Conservation (phyloP, 2,113 vertebrate species). For the Cavia porcellus region DNA sequence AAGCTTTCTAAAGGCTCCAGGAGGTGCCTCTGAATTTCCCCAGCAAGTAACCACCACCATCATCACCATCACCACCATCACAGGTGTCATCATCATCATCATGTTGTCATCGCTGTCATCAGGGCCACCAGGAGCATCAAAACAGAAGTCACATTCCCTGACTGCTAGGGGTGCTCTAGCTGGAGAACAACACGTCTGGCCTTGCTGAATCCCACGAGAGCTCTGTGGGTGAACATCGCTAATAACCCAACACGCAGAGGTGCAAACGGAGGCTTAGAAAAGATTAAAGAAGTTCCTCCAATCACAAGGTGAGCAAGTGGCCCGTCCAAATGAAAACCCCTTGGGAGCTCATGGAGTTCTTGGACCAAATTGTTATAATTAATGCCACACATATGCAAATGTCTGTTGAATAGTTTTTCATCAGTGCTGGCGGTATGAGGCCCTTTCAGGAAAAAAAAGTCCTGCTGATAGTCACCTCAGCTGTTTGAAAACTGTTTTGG, state of each 20-base stretch:
- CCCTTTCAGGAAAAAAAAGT: background rate
- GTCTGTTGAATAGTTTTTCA: background rate
- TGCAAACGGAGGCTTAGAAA: background rate
- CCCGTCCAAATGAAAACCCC: background rate
- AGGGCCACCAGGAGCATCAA: background rate
- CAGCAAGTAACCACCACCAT: background rate
- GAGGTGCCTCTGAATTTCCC: background rate
- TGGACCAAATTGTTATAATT: background rate
- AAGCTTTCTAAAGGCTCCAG: background rate
- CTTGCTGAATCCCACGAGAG: background rate
- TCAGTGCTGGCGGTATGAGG: background rate
- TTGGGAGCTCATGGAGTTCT: background rate
- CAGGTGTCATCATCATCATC: background rate
- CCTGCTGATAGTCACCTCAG: background rate
- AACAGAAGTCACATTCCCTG: background rate
- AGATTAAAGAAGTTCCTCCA: background rate
- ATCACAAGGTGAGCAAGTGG: background rate
- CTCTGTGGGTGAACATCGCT: background rate
- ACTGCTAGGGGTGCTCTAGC: background rate
- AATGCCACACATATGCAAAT: background rate
- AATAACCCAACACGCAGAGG: background rate
- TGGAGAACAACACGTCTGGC: rapidly evolving
- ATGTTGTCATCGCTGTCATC: too few species aligned
- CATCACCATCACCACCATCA: rapidly evolving
- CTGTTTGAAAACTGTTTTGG: background rate